Conservation (phyloP, 2,797 vertebrate genomes). For the Sebastes vulpes region DNA sequence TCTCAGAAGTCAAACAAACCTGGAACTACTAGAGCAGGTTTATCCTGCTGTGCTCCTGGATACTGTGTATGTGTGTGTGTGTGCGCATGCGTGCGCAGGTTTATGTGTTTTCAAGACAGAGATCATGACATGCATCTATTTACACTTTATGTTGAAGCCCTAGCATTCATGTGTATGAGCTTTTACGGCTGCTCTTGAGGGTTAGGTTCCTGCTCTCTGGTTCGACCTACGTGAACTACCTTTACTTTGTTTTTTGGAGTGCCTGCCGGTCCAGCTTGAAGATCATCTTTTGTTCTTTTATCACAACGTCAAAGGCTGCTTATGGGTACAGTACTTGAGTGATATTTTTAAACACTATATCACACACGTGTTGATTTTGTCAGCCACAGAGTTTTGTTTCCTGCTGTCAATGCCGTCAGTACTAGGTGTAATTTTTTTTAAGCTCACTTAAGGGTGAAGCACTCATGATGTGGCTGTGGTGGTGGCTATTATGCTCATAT, state of each 20-base stretch:
- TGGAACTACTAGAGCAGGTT: slow-evolving; percentile 77
- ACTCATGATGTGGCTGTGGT: not conserved
- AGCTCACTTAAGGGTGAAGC: slow-evolving; percentile 1
- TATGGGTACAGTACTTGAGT: not conserved
- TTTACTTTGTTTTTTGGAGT: not conserved
- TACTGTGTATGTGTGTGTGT: not conserved
- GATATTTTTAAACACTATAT: slow-evolving; percentile 10
- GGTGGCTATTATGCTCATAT: not conserved
- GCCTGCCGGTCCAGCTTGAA: not conserved
- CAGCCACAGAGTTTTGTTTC: slow-evolving; percentile 17
- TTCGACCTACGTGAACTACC: not conserved
- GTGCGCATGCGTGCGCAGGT: not conserved
- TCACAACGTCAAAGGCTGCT: not conserved
- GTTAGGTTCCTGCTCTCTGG: not conserved
- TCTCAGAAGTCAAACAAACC: slow-evolving; percentile 79
- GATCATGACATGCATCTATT: slow-evolving; percentile 35
- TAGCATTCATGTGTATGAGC: slow-evolving; percentile 7
- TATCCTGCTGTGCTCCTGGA: slow-evolving; percentile 64
- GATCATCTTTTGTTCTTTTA: slow-evolving; percentile 1
- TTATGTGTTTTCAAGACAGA: slow-evolving; percentile 19
- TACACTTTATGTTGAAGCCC: slow-evolving; percentile 19
- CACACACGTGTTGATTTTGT: slow-evolving; percentile 19
- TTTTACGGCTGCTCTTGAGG: not conserved
- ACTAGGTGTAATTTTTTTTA: not conserved
- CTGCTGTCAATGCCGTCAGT: slow-evolving; percentile 21